A percentile compares a stretch with the other conserved stretches of the same genome.
These are phyloP conservation scores for Maniola jurtina DNA, from an alignment of 1,140 invertebrate genomes.

Conservation along the genomic window DNA sequence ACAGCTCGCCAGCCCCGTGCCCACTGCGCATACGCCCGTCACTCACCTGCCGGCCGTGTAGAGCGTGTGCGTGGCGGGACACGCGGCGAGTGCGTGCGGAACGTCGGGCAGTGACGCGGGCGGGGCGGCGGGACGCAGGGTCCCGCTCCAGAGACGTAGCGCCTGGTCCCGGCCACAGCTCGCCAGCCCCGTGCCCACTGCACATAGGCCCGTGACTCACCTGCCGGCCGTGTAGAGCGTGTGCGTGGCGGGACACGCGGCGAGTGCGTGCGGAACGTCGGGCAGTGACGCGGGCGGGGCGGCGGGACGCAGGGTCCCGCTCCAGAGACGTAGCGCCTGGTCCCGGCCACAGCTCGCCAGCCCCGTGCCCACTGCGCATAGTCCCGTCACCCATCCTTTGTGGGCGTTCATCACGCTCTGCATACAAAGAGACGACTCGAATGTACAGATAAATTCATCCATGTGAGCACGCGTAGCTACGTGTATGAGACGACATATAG, in stretches of 20 bases:
- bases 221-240: conserved; percentile 3
- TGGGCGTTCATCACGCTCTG: conserved; percentile 92
- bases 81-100: conserved; percentile 1
- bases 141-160: conserved; percentile 79
- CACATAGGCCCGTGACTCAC: conserved; percentile 68
- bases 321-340: conserved; percentile 81
- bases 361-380: conserved; percentile 79
- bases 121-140: conserved; percentile 62
- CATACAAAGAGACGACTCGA: not conserved
- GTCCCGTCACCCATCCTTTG: conserved; percentile 92
- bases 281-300: not conserved
- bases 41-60: conserved; percentile 2
- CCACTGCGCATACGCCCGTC: conserved; percentile 80
- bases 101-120: not conserved
- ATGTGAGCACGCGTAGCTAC: too few species aligned
- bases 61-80: not conserved
- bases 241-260: not conserved
- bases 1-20: conserved; percentile 86
- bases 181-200: conserved; percentile 83
- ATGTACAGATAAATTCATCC: not conserved
- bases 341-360: conserved; percentile 90
- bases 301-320: conserved; percentile 76
- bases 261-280: conserved; percentile 1
- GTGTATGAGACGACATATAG: too few species aligned
- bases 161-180: conserved; percentile 89